A percentile compares a stretch with the other conserved stretches of the same genome.
Conservation (phyloP, 2,888 invertebrate species). For the Drepanosiphum platanoidis region DNA sequence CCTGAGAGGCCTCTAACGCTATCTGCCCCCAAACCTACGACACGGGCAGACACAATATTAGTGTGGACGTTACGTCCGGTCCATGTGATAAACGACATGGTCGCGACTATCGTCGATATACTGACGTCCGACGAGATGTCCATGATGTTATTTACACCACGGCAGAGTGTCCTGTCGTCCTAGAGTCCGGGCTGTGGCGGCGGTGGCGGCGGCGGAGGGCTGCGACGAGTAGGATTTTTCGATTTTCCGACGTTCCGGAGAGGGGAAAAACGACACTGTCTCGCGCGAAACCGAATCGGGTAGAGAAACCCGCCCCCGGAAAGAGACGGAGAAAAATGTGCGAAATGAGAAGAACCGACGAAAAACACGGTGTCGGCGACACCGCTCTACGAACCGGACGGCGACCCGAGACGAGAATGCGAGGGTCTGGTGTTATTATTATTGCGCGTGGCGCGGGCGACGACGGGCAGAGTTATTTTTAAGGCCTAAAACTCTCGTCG, state of each 20-base stretch:
- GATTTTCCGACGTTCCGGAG: neutral
- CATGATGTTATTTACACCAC: no score
- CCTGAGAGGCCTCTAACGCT: slow-evolving; percentile 86
- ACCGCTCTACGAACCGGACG: neutral
- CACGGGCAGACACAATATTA: neutral
- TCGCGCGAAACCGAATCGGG: neutral
- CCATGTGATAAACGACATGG: neutral
- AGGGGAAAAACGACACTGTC: neutral
- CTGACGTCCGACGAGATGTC: slow-evolving; percentile 59
- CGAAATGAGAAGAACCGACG: neutral
- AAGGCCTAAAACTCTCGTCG: slow-evolving; percentile 3
- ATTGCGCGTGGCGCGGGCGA: neutral
- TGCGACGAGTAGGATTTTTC: neutral
- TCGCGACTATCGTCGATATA: slow-evolving; percentile 1
- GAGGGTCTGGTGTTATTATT: neutral
- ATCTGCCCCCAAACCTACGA: slow-evolving; percentile 86
- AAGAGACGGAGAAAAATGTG: neutral
- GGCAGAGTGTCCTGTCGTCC: no score
- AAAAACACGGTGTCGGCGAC: neutral
- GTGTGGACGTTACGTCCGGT: neutral
- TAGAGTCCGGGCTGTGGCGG: neutral
- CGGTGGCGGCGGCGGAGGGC: neutral
- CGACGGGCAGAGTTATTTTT: slow-evolving; percentile 47
- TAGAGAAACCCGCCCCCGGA: no score
- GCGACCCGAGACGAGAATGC: neutral